phyloP scores from a whole-genome alignment of 2,888 invertebrate genomes.

The Endomychus coccineus region DNA sequence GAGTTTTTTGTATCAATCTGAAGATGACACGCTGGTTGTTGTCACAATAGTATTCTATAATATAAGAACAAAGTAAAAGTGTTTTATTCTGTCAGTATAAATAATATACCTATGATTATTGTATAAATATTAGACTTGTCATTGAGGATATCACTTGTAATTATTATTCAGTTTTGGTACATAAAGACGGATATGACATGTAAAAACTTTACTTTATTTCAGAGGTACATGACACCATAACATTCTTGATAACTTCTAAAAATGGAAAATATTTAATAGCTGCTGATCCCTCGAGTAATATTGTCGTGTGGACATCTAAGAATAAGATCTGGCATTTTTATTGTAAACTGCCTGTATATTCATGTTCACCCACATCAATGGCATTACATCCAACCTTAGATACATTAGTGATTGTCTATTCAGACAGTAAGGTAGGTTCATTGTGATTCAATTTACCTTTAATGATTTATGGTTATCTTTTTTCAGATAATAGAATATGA shows the following conservation, averaged over 20 bases:
- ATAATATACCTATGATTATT: slow-evolving; percentile 3
- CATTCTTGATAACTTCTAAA: slow-evolving; percentile 46
- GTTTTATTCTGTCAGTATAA: slow-evolving; percentile 14
- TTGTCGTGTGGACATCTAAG: slow-evolving; percentile 55
- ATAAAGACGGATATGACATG: no score
- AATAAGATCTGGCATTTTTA: slow-evolving; percentile 43
- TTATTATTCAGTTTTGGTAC: slow-evolving; percentile 18
- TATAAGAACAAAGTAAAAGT: slow-evolving; percentile 2
- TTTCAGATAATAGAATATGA: slow-evolving; percentile 70
- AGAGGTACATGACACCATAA: slow-evolving; percentile 53
- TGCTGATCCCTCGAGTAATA: slow-evolving; percentile 57
- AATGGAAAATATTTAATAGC: slow-evolving; percentile 58
- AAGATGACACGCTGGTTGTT: no score
- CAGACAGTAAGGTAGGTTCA: slow-evolving; percentile 67
- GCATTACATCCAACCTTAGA: slow-evolving; percentile 54
- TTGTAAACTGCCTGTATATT: slow-evolving; percentile 63
- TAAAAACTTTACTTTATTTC: no score
- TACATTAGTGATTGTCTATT: slow-evolving; percentile 63
- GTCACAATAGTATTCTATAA: no score
- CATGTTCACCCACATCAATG: slow-evolving; percentile 64
- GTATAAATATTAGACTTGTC: no score
- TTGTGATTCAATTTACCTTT: slow-evolving; percentile 4
- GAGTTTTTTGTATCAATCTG: no score
- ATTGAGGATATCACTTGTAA: no score
- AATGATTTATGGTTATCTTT: slow-evolving; percentile 7